Percentiles rank a stretch among this genome's conserved stretches.
These are phyloP conservation scores for Trogon surrucura DNA, from an alignment of 2,113 vertebrate genomes.

Conservation along the genomic window DNA sequence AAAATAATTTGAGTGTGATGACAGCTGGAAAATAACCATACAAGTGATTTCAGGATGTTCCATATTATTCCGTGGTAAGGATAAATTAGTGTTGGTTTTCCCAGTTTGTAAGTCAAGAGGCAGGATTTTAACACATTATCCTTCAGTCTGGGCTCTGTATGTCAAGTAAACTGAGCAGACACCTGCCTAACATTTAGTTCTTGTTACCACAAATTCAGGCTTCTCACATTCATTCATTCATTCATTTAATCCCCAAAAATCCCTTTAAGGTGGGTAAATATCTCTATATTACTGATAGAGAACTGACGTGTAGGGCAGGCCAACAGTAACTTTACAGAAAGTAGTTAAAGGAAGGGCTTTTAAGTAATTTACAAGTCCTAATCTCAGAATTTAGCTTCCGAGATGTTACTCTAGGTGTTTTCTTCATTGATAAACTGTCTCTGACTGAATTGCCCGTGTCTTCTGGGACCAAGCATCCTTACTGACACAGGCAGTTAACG, in stretches of 20 bases:
- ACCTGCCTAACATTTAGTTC: background rate
- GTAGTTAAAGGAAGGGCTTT: background rate
- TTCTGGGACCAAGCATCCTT: background rate
- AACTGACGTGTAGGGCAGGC: background rate
- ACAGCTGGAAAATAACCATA: background rate
- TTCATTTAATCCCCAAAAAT: background rate
- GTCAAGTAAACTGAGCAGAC: background rate
- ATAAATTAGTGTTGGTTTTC: background rate
- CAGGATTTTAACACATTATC: background rate
- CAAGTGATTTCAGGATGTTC: background rate
- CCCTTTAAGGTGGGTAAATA: background rate
- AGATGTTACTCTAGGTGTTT: background rate
- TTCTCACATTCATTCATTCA: background rate
- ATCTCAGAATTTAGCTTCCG: background rate
- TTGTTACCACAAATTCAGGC: background rate
- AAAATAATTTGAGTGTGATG: slow-evolving; percentile 28
- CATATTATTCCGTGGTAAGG: background rate
- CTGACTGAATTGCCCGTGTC: background rate
- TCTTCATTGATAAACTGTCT: background rate
- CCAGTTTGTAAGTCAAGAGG: background rate
- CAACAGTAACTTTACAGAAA: background rate
- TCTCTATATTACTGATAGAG: background rate
- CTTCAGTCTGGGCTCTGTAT: background rate
- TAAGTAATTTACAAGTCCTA: background rate
- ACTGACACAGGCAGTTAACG: background rate